Evolutionary conservation across 2,888 invertebrate genomes (phyloP).

Genomic region (Lissonota sp.): DNA sequence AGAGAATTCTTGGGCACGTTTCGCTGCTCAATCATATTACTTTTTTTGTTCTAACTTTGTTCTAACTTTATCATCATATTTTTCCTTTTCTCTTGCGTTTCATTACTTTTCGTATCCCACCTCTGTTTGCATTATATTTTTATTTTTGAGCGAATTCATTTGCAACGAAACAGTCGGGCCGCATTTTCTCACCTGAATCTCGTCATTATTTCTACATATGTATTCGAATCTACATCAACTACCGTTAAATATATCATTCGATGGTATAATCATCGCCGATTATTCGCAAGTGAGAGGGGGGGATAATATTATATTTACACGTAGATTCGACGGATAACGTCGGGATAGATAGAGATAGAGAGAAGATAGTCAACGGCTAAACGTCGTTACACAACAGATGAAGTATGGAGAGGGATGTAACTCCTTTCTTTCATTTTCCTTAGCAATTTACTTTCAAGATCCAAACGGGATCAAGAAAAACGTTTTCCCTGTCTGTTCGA

Average conservation of each 20-base stretch:
- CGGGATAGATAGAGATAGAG: slow-evolving; percentile 12
- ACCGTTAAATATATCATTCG: slow-evolving; percentile 73
- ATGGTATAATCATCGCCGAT: slow-evolving; percentile 73
- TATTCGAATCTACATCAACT: slow-evolving; percentile 69
- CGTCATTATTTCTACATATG: slow-evolving; percentile 58
- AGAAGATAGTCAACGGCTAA: slow-evolving; percentile 51
- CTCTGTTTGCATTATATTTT: background rate
- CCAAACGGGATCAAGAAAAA: slow-evolving; percentile 27
- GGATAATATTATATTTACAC: slow-evolving; percentile 70
- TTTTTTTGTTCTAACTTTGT: slow-evolving; percentile 23
- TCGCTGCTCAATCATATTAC: slow-evolving; percentile 54
- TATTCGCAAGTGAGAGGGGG: slow-evolving; percentile 67
- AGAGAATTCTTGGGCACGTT: slow-evolving; percentile 68
- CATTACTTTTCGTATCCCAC: background rate
- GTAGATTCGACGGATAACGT: slow-evolving; percentile 55
- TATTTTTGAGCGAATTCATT: slow-evolving; percentile 52
- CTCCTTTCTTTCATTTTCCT: slow-evolving; percentile 9
- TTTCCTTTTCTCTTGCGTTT: slow-evolving; percentile 12
- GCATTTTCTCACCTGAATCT: slow-evolving; percentile 34
- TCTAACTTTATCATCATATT: background rate
- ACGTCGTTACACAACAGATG: slow-evolving; percentile 47
- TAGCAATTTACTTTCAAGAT: slow-evolving; percentile 29
- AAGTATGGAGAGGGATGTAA: slow-evolving; percentile 29
- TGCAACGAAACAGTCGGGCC: slow-evolving; percentile 37
- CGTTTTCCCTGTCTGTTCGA: background rate